Percentiles rank a stretch among this genome's conserved stretches.
Conservation (phyloP, 1,140 invertebrate species). For the Hetaerina americana region DNA sequence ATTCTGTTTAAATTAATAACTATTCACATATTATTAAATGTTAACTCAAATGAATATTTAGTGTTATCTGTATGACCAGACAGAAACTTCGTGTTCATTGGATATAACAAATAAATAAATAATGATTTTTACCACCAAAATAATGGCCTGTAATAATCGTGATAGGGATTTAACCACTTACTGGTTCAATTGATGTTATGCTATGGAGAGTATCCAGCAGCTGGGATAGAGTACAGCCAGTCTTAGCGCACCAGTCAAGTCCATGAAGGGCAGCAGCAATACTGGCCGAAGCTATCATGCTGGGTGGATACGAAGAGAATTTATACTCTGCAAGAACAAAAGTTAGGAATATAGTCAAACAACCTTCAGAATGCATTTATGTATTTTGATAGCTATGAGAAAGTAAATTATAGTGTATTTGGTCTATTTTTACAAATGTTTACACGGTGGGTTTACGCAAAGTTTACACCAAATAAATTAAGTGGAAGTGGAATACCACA, state of each 20-base stretch:
- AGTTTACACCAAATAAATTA: too few relatives aligned
- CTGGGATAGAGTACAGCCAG: conserved; percentile 33
- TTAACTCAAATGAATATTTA: too few relatives aligned
- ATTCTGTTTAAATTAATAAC: too few relatives aligned
- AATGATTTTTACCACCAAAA: too few relatives aligned
- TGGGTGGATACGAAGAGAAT: conserved; percentile 73
- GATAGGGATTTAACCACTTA: conserved; percentile 32
- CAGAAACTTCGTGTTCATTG: too few relatives aligned
- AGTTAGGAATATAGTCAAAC: conserved; percentile 6
- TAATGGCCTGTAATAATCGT: too few relatives aligned
- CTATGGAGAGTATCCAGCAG: conserved; percentile 49
- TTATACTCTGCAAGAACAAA: conserved; percentile 62
- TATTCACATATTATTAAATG: too few relatives aligned
- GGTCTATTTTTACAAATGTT: too few relatives aligned
- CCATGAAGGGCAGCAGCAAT: conserved; percentile 70
- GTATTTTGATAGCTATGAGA: not conserved
- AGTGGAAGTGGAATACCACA: too few relatives aligned
- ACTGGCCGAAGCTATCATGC: conserved; percentile 73
- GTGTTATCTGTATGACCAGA: too few relatives aligned
- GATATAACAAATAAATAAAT: too few relatives aligned
- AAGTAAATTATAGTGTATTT: not conserved
- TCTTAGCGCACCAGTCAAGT: conserved; percentile 46
- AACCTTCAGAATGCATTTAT: conserved; percentile 1
- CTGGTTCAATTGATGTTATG: conserved; percentile 65
- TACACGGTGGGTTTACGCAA: too few relatives aligned